Evolutionary conservation across 2,113 vertebrate genomes (phyloP).

Genomic region (Cathartes aura): DNA sequence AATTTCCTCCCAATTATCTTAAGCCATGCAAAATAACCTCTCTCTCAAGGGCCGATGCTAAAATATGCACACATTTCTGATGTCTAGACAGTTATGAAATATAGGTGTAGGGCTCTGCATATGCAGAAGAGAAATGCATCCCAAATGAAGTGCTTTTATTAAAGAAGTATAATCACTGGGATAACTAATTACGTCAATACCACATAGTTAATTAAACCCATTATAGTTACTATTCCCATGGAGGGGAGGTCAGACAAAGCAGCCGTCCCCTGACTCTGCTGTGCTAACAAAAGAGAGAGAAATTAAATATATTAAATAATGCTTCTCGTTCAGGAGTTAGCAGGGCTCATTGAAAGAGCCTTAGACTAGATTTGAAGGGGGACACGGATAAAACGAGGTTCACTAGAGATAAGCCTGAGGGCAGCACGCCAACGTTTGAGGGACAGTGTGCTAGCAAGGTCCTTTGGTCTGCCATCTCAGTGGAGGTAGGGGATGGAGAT

Average conservation of each 20-base stretch:
- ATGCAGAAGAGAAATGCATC: slow-evolving; percentile 66
- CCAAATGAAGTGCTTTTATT: slow-evolving; percentile 81
- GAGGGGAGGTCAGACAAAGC: slow-evolving; percentile 75
- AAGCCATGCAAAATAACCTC: slow-evolving; percentile 73
- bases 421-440: background rate
- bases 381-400: background rate
- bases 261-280: slow-evolving; percentile 39
- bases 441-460: background rate
- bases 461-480: background rate
- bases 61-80: slow-evolving; percentile 68
- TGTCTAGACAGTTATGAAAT: slow-evolving; percentile 79
- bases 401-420: background rate
- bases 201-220: slow-evolving; percentile 84
- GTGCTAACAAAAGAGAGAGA: slow-evolving; percentile 71
- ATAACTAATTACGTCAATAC: slow-evolving; percentile 82
- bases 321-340: background rate
- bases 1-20: slow-evolving; percentile 79
- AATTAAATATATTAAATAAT: slow-evolving; percentile 74
- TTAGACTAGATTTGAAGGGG: background rate
- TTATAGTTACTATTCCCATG: slow-evolving; percentile 79
- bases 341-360: background rate
- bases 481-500: background rate
- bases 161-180: slow-evolving; percentile 77
- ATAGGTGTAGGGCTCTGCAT: slow-evolving; percentile 56
- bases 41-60: slow-evolving; percentile 66